Evolutionary conservation across 2,797 vertebrate genomes (phyloP).

Genomic region (Lepilemur septentrionalis): DNA sequence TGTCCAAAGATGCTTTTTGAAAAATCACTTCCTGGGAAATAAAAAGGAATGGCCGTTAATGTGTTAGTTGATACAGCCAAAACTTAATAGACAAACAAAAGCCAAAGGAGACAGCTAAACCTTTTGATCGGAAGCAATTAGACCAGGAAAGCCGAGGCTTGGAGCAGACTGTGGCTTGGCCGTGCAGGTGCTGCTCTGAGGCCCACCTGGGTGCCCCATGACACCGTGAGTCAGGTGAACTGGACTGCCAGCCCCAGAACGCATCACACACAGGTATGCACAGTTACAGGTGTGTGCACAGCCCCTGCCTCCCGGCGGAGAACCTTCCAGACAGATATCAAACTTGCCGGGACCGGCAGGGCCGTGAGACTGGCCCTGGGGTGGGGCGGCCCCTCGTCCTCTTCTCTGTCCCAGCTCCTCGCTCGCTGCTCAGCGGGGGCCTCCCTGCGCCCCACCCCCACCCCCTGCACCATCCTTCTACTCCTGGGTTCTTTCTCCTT

Average conservation of each 20-base stretch:
- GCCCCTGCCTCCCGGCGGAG: too few species aligned
- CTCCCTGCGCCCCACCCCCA: accelerated
- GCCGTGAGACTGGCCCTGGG: neutral
- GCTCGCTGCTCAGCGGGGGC: neutral
- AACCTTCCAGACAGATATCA: neutral
- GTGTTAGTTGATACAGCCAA: neutral
- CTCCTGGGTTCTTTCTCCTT: neutral
- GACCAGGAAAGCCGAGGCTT: accelerated
- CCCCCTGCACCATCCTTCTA: accelerated
- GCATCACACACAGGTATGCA: accelerated
- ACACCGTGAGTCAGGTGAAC: neutral
- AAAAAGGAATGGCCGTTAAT: neutral
- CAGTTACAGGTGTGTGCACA: accelerated
- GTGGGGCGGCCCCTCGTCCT: neutral
- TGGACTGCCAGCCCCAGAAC: accelerated
- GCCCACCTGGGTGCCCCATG: neutral
- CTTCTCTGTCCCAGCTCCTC: neutral
- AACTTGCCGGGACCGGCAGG: neutral
- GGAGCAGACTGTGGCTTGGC: accelerated
- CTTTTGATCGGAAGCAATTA: neutral
- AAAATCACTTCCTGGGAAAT: neutral
- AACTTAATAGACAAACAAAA: neutral
- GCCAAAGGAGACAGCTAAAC: neutral
- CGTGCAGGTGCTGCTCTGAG: accelerated
- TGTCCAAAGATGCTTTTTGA: neutral